phyloP scores from a whole-genome alignment of 2,797 vertebrate species.

The Microhierax caerulescens region DNA sequence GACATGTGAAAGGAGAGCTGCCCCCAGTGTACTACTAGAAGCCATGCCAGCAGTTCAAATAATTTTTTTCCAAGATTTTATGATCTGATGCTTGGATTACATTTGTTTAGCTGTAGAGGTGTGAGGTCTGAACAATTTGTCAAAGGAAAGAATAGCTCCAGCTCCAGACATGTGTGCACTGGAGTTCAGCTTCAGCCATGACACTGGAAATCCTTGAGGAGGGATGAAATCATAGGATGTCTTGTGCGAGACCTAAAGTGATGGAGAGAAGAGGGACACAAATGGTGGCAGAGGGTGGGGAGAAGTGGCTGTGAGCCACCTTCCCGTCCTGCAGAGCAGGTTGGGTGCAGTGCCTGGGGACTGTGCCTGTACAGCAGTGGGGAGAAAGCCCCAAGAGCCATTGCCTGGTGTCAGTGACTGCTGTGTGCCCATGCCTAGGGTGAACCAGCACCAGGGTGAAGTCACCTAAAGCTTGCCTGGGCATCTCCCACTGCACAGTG shows the following conservation, averaged over 20 bases:
- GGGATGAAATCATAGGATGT: neutral
- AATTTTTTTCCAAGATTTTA: conserved; percentile 56
- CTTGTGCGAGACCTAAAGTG: neutral
- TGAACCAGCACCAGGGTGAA: neutral
- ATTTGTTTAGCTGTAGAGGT: conserved; percentile 43
- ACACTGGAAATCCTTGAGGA: neutral
- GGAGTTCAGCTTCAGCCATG: neutral
- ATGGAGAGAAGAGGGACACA: neutral
- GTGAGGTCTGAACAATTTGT: conserved; percentile 50
- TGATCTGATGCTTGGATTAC: conserved; percentile 55
- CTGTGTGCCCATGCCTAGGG: neutral
- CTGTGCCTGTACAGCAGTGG: neutral
- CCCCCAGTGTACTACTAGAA: neutral
- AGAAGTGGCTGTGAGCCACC: neutral
- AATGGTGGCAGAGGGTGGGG: neutral
- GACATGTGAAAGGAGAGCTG: conserved; percentile 35
- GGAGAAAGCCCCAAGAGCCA: neutral
- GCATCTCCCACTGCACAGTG: neutral
- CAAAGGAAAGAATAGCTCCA: conserved; percentile 16
- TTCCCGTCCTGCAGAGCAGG: neutral
- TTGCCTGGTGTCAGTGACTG: neutral
- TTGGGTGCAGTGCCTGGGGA: neutral
- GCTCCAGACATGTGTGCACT: neutral
- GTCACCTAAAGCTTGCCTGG: neutral
- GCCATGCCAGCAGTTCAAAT: conserved; percentile 35